Evolutionary conservation across 2,888 invertebrate genomes (phyloP), one percentile per base, ranked within the genome.

Genomic region (Corythucha ciliata): DNA sequence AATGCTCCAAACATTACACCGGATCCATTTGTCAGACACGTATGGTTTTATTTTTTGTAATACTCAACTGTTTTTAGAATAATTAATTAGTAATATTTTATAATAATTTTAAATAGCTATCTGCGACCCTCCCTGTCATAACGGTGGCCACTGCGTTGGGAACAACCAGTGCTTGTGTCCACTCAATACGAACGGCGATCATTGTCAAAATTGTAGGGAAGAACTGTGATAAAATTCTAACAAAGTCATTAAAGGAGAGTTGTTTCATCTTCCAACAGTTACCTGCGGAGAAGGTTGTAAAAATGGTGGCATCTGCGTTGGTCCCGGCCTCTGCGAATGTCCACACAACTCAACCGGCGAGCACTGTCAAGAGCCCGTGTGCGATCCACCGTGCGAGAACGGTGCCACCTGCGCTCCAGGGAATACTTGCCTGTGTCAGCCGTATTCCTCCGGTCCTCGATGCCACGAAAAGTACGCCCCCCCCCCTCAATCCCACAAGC

Each of bases 221-320:
- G n/a, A 29, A n/a, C 29, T 29, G n/a, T n/a, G n/a, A 29, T 8
- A 29, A n/a, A 29, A n/a, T 29, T 29, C n/a, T 29, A 29, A 29
- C 29, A 29, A 29, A 29, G n/a, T 10, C 8, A 29, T 10, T 10
- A 29, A 8, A 29, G n/a, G 29, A 29, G n/a, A n/a, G n/a, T n/a
- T n/a, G n/a, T n/a, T n/a, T n/a, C n/a, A n/a, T n/a, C n/a, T n/a
- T n/a, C n/a, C n/a, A n/a, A 14, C 63, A 69, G 70, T 68, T 37
- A 61, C 67, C 1, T 72, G 72, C 58, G 57, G 60, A 10, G 66
- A 65, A 3, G 57, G 65, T 1, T 73, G 72, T 62, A 59, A 63
- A 52, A 69, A 72, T 61, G 69, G 67, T 2, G 72, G 72, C 3
- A 58, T 62, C 7, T 73, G 72, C 60, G 58, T 68, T 3, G 64